These are phyloP conservation scores for Istiophorus platypterus DNA, from an alignment of 2,113 vertebrate species.

Conservation along the genomic window DNA sequence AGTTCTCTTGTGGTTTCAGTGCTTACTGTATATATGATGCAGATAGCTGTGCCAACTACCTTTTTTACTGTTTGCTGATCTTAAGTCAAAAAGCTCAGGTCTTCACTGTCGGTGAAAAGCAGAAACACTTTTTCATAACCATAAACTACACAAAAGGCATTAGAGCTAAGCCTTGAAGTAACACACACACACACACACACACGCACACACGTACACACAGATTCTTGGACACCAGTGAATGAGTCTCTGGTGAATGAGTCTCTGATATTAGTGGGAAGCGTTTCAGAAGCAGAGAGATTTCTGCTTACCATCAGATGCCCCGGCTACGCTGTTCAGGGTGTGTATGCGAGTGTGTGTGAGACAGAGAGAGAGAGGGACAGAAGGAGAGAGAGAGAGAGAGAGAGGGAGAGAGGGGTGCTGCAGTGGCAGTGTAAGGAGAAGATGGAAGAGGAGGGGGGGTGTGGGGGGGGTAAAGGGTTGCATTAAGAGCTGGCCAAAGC, in stretches of 20 bases:
- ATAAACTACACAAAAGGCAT: constrained; percentile 47
- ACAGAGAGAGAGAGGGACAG: not conserved
- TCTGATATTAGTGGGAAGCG: constrained; percentile 54
- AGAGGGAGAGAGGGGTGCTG: not conserved
- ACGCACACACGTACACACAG: not conserved
- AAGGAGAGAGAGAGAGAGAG: not conserved
- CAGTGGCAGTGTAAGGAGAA: constrained; percentile 26
- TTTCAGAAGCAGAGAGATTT: constrained; percentile 56
- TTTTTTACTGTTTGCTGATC: constrained; percentile 19
- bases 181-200: not conserved
- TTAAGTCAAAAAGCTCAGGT: constrained; percentile 27
- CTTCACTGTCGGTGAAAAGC: constrained; percentile 11
- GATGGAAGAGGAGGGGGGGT: not conserved
- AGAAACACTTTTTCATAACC: constrained; percentile 41
- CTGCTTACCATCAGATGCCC: constrained; percentile 70
- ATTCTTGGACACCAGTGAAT: constrained; percentile 32
- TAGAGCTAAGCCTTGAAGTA: constrained; percentile 1
- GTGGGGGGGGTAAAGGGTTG: constrained; percentile 25
- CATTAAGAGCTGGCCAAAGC: constrained; percentile 71
- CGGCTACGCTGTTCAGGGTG: constrained; percentile 13
- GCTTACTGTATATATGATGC: too few relatives aligned
- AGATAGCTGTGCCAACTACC: not conserved
- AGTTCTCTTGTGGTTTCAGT: not conserved
- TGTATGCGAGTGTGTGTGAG: not conserved
- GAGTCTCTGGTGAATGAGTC: constrained; percentile 21